Evolutionary conservation across 1,140 invertebrate genomes (phyloP), one percentile per base, ranked within the genome.

Genomic region (Arion vulgaris): DNA sequence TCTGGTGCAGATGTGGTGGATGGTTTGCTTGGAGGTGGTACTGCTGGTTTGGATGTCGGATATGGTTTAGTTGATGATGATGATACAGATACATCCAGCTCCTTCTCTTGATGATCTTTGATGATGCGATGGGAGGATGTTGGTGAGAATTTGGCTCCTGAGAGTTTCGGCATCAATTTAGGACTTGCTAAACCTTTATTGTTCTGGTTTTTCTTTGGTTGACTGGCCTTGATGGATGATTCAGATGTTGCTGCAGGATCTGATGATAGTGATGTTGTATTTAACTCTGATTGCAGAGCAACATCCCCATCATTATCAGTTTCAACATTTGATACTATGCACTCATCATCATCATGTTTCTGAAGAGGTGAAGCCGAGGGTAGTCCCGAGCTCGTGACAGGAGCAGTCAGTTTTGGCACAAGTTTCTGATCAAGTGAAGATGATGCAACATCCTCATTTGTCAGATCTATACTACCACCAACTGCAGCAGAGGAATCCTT

Each of bases 181-280:
- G 85, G 85, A 53, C 85, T 86, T 34, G 85, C 76, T 23, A 83
- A 32, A 34, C 83, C 83, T 71, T 86, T 84, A 23, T 62, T 82
- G 32, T 28, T 28, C 23, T 81, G 68, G 4, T 36, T 5, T 57
- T 84, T 80, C 36, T 36, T 51, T 2, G 80, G 57, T 9, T 80
- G 84, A 45, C 81, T 85, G 15, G 80, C 57, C 13, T 7, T 68
- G 9, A 49, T 36, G 1, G 38, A 19, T n/a, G 68, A 45, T 17
- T 53, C 51, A 39, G 13, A 19, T 45, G 41, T 23, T 34, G 26
- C 41, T 28, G 36, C n/a, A 71, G 66, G 66, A 57, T 49, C 2
- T 36, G 68, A 19, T 34, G 80, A 53, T n/a, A 36, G 5, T 66
- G 28, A 62, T 11, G 51, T 15, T 26, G 68, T 45, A 34, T 49